Evolutionary conservation across 2,113 vertebrate species (phyloP).

Genomic region (Pteropus alecto): DNA sequence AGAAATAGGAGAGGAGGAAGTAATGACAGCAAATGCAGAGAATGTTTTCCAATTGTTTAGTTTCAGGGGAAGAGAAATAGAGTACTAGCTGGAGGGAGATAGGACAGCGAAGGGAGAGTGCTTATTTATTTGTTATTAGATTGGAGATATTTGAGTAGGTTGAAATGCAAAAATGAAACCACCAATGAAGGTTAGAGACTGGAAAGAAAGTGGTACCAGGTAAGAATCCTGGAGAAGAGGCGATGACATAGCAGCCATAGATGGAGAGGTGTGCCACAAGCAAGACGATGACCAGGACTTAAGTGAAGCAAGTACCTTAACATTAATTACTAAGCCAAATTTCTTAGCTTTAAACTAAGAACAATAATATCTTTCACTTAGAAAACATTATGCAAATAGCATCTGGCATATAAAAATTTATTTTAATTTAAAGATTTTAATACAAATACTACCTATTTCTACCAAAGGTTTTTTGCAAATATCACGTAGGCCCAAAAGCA

Average conservation of each 20-base stretch:
- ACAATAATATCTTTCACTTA: background rate
- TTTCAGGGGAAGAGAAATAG: background rate
- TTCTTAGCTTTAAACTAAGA: background rate
- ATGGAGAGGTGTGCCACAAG: rapidly evolving
- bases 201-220: background rate
- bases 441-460: background rate
- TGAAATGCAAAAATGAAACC: background rate
- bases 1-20: background rate
- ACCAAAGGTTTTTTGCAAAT: background rate
- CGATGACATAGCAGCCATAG: background rate
- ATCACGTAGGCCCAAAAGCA: background rate
- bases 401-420: background rate
- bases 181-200: background rate
- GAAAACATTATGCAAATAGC: background rate
- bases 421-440: background rate
- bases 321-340: background rate
- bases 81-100: rapidly evolving
- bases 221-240: background rate
- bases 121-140: background rate
- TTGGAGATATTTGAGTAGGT: background rate
- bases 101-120: background rate
- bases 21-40: background rate
- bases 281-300: background rate
- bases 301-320: background rate
- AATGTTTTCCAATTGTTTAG: background rate